These are phyloP conservation scores for Gasterosteus aculeatus DNA, from an alignment of 2,113 vertebrate species.

Conservation along the genomic window DNA sequence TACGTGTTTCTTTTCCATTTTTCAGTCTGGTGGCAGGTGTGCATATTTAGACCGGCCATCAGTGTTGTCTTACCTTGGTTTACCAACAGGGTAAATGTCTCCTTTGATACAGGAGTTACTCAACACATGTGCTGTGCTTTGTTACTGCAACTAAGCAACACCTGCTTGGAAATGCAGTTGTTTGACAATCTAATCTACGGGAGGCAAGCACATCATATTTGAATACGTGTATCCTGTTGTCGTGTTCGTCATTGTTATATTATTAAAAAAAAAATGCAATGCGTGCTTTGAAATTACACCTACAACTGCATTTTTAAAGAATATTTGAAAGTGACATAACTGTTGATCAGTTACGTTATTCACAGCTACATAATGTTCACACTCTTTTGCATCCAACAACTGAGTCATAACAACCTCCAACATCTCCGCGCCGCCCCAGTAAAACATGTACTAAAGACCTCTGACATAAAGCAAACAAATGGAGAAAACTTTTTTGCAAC, in stretches of 20 bases:
- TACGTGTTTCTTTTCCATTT: background rate
- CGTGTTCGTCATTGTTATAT: background rate
- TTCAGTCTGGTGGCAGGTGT: background rate
- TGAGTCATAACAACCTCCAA: background rate
- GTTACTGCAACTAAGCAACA: background rate
- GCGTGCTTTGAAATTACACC: background rate
- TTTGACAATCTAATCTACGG: background rate
- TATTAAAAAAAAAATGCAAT: background rate
- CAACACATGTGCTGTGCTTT: background rate
- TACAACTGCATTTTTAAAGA: background rate
- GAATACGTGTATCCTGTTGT: background rate
- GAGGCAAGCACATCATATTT: background rate
- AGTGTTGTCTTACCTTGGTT: constrained; percentile 14
- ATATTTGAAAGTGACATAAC: background rate
- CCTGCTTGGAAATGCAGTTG: background rate
- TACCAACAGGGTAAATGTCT: background rate
- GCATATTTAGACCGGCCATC: background rate
- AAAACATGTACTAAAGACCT: background rate
- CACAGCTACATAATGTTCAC: background rate
- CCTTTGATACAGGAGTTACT: background rate
- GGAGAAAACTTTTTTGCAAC: background rate
- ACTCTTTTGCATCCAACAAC: background rate
- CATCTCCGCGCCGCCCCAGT: background rate
- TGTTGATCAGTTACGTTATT: background rate
- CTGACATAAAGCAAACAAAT: background rate